These are phyloP conservation scores for Rhombomys opimus DNA, from an alignment of 2,113 vertebrate genomes.

Conservation along the genomic window DNA sequence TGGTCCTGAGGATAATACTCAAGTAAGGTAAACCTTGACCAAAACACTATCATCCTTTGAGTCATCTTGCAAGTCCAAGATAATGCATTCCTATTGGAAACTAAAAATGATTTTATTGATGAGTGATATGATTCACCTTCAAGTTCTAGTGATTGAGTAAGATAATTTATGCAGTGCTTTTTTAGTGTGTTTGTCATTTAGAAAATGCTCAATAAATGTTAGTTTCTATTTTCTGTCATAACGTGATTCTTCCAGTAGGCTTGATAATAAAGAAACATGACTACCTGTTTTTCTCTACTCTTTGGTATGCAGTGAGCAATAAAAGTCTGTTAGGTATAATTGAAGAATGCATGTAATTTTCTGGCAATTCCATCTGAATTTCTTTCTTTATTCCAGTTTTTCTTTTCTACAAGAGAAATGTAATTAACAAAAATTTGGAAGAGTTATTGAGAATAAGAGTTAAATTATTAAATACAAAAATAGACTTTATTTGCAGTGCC, in stretches of 20 bases:
- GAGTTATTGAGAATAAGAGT: not conserved
- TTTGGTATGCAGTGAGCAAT: too few relatives aligned
- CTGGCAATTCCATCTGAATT: not conserved
- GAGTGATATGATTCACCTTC: not conserved
- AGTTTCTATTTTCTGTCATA: not conserved
- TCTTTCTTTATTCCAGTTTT: constrained; percentile 6
- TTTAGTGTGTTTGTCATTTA: not conserved
- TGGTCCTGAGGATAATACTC: not conserved
- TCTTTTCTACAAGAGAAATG: not conserved
- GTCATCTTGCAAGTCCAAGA: not conserved
- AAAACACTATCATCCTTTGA: not conserved
- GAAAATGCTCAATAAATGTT: not conserved
- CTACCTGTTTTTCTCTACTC: not conserved
- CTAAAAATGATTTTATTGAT: not conserved
- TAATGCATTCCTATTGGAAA: not conserved
- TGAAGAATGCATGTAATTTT: not conserved
- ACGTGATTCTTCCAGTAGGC: not conserved
- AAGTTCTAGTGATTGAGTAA: not conserved
- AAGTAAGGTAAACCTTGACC: not conserved
- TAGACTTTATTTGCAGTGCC: not conserved
- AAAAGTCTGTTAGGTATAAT: too few relatives aligned
- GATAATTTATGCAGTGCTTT: not conserved
- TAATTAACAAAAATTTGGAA: not conserved
- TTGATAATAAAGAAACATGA: not conserved
- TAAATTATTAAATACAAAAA: not conserved